These are phyloP conservation scores for Cynaeus angustus DNA, from an alignment of 2,888 invertebrate genomes.

Conservation along the genomic window DNA sequence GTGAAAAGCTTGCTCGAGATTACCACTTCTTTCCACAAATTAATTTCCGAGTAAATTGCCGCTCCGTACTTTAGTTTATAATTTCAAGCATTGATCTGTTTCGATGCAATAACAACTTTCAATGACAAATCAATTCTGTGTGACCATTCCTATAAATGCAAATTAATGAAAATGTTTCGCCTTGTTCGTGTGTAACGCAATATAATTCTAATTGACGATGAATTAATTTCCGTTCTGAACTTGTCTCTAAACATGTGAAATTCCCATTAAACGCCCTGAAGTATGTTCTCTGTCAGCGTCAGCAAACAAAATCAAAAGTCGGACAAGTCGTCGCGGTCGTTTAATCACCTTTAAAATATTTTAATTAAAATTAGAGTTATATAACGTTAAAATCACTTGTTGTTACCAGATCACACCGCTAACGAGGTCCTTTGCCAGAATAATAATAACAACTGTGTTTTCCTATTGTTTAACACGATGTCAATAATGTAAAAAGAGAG, in stretches of 20 bases:
- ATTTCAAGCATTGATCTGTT: not conserved
- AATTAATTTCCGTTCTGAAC: constrained; percentile 10
- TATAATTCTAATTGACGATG: constrained; percentile 7
- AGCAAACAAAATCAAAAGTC: not conserved
- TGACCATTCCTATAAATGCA: not conserved
- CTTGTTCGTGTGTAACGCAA: constrained; percentile 12
- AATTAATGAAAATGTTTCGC: constrained; percentile 2
- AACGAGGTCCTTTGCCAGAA: constrained; percentile 16
- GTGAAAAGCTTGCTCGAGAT: too few species aligned
- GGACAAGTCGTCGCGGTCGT: not conserved
- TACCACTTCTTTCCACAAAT: too few species aligned
- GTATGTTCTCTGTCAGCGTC: not conserved
- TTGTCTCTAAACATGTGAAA: constrained; percentile 3
- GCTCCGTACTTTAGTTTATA: too few species aligned
- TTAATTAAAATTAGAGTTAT: constrained; percentile 6
- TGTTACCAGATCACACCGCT: constrained; percentile 4
- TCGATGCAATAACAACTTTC: not conserved
- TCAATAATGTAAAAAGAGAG: constrained; percentile 39
- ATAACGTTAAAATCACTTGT: constrained; percentile 19
- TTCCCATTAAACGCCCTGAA: constrained; percentile 8
- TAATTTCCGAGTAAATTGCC: too few species aligned
- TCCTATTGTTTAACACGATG: constrained; percentile 38
- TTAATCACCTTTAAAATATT: constrained; percentile 9
- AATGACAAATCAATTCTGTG: not conserved
- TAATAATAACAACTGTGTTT: constrained; percentile 27